Base-by-base conservation (phyloP, 1,140 invertebrate genomes). In the Kradibia gibbosae region DNA sequence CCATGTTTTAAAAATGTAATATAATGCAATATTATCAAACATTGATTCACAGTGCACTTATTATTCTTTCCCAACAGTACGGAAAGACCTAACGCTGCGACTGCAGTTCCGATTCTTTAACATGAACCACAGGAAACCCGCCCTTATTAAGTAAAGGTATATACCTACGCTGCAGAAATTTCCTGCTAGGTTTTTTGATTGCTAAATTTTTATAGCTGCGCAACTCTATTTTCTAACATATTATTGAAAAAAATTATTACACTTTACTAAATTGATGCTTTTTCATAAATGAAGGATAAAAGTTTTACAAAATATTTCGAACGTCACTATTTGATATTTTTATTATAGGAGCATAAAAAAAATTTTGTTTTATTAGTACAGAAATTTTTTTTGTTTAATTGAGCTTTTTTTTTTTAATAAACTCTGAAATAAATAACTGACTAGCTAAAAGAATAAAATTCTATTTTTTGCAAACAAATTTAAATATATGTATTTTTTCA, bases 41-140 rank as follows among this genome's bases (percentile, higher is more conserved):
- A 72, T 45, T 25, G 42, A 78, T 53, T 82, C 55, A 82, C 55
- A 60, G 25, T 70, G 45, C 67, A 71, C 42, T 78, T 82, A 81
- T 85, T 89, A 89, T 88, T 89, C 88, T 91, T 91, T 90, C 89
- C 86, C 90, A 94, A 92, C 95, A 97, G 96, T 96, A 95, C 95
- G 96, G 94, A 96, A 96, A 96, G 95, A 96, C 93, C 94, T 96
- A 94, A 95, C 95, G 92, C 94, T 96, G 94, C 95, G 95, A 93
- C 95, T 96, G 93, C 95, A 96, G 93, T 96, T 96, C 95, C 95
- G 96, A 94, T 96, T 97, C 95, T 96, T 96, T 96, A 96, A 96
- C 94, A 96, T 96, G 94, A 94, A 95, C 92, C 94, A 94, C 93
- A 95, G 95, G 94, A 96, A 95, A 95, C 94, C 94, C 90, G 94